These are phyloP conservation scores for Nothobranchius kuhntae DNA, from an alignment of 2,113 vertebrate genomes.

Conservation along the genomic window DNA sequence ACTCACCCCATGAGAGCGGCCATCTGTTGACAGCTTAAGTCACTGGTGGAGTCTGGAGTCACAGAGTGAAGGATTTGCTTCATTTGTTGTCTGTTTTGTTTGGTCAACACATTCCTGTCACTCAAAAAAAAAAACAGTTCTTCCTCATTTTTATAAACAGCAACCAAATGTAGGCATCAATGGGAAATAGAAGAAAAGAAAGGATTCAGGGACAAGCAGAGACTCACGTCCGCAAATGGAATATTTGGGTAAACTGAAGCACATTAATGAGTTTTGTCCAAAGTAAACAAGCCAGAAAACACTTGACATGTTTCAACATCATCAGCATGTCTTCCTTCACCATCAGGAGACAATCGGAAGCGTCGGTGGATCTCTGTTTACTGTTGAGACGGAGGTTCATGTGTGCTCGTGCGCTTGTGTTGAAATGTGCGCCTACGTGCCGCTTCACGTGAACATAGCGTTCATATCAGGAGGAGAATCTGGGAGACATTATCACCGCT, in stretches of 20 bases:
- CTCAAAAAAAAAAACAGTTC: background rate
- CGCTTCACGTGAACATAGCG: slow-evolving; percentile 12
- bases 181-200: background rate
- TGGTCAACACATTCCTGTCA: background rate
- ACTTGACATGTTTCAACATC: slow-evolving; percentile 45
- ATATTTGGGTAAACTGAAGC: slow-evolving; percentile 2
- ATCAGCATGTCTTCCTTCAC: slow-evolving; percentile 29
- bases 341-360: slow-evolving; percentile 54
- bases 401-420: slow-evolving; percentile 1
- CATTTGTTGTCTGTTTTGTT: slow-evolving; percentile 8
- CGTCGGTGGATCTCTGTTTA: slow-evolving; percentile 43
- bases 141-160: background rate
- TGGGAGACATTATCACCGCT: slow-evolving; percentile 68
- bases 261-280: slow-evolving; percentile 18
- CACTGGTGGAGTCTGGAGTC: slow-evolving; percentile 61
- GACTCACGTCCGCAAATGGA: background rate
- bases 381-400: background rate
- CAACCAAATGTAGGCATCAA: background rate
- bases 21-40: slow-evolving; percentile 75
- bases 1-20: slow-evolving; percentile 57
- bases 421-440: slow-evolving; percentile 40
- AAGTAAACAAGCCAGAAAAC: slow-evolving; percentile 52
- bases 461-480: slow-evolving; percentile 51
- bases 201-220: background rate
- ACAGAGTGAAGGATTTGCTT: slow-evolving; percentile 33